These are phyloP conservation scores for Poecilia gillii DNA, from an alignment of 2,797 vertebrate species.

Conservation along the genomic window DNA sequence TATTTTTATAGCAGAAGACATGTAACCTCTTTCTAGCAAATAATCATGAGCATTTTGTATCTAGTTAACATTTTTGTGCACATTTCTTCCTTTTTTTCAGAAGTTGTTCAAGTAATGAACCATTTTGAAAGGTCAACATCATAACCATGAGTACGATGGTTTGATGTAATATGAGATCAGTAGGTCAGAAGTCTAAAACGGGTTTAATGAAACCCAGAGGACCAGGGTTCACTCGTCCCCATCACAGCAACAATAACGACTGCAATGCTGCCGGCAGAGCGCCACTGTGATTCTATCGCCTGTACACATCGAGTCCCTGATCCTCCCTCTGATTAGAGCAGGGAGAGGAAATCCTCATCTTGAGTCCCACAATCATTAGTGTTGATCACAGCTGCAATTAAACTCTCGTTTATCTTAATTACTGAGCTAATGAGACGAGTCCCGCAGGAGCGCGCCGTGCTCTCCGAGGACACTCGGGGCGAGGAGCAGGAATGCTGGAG, in stretches of 20 bases:
- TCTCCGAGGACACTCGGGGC: constrained; percentile 74
- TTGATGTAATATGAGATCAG: constrained; percentile 37
- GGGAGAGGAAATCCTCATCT: constrained; percentile 75
- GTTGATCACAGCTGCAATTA: constrained; percentile 85
- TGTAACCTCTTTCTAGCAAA: not conserved
- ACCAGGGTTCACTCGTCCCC: constrained; percentile 32
- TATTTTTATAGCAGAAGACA: constrained; percentile 1
- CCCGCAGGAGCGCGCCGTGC: constrained; percentile 71
- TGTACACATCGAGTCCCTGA: constrained; percentile 68
- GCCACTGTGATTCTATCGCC: constrained; percentile 44
- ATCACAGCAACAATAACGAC: constrained; percentile 50
- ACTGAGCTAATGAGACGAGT: constrained; percentile 86
- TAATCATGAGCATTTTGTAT: not conserved
- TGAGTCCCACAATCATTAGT: constrained; percentile 80
- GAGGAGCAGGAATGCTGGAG: constrained; percentile 48
- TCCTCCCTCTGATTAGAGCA: constrained; percentile 67
- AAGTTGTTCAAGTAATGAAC: not conserved
- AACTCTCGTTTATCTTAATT: constrained; percentile 88
- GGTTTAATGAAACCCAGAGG: constrained; percentile 15
- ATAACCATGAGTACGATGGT: not conserved
- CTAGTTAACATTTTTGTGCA: not conserved
- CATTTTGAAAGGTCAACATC: constrained; percentile 3
- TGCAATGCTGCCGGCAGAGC: constrained; percentile 37
- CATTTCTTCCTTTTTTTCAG: constrained; percentile 5
- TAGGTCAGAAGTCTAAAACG: constrained; percentile 40